Conservation (phyloP, 1,140 invertebrate genomes). For the Drosophila littoralis region DNA sequence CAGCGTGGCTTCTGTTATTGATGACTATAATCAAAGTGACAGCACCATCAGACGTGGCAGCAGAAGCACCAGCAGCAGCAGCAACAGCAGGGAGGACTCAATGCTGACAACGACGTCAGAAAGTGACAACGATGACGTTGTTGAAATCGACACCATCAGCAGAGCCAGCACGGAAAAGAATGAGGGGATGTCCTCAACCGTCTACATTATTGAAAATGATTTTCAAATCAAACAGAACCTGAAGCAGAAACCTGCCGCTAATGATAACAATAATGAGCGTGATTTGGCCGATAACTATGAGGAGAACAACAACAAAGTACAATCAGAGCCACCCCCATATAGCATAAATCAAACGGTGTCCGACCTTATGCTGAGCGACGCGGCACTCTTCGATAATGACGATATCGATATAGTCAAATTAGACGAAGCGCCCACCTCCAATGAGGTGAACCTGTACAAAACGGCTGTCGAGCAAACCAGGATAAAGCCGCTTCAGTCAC, state of each 20-base stretch:
- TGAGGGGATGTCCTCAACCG: slow-evolving; percentile 23
- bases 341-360: slow-evolving; percentile 60
- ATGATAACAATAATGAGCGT: slow-evolving; percentile 82
- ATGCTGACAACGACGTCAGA: slow-evolving; percentile 29
- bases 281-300: slow-evolving; percentile 81
- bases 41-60: slow-evolving; percentile 48
- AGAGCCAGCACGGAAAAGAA: slow-evolving; percentile 10
- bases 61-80: slow-evolving; percentile 42
- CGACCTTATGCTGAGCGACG: slow-evolving; percentile 73
- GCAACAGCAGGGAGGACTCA: slow-evolving; percentile 15
- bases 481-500: background rate
- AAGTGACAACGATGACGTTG: slow-evolving; percentile 77
- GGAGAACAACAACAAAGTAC: slow-evolving; percentile 40
- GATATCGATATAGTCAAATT: slow-evolving; percentile 81
- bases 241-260: slow-evolving; percentile 56
- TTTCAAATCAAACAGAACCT: slow-evolving; percentile 72
- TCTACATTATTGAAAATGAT: slow-evolving; percentile 71
- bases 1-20: slow-evolving; percentile 70
- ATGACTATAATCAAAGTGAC: slow-evolving; percentile 83
- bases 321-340: slow-evolving; percentile 33
- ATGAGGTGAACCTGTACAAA: slow-evolving; percentile 64
- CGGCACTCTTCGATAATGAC: slow-evolving; percentile 53
- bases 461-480: slow-evolving; percentile 26
- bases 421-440: slow-evolving; percentile 46
- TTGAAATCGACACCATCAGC: slow-evolving; percentile 75